Conservation (phyloP, 2,113 vertebrate genomes). For the Phodopus roborovskii region DNA sequence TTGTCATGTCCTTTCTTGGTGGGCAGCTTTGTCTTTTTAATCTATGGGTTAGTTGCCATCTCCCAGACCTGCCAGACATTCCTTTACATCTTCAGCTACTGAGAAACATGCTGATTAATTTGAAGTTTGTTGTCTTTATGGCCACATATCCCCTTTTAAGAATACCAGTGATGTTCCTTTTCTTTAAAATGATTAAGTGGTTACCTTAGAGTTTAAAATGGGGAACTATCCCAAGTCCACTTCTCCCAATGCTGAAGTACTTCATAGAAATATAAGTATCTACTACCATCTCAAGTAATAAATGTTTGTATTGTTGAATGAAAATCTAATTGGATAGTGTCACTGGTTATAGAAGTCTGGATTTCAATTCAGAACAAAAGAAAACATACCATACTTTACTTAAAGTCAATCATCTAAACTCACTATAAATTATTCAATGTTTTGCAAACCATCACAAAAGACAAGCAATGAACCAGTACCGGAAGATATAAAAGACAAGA, state of each 20-base stretch:
- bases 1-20: background rate
- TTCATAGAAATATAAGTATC: background rate
- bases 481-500: background rate
- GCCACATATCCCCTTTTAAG: background rate
- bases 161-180: background rate
- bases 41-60: background rate
- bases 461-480: background rate
- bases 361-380: conserved; percentile 11
- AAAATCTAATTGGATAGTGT: background rate
- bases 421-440: background rate
- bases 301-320: background rate
- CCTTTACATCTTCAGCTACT: background rate
- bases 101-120: background rate
- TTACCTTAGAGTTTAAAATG: background rate
- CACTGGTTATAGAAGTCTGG: background rate
- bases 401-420: background rate
- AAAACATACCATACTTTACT: background rate
- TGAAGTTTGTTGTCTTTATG: background rate
- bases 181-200: background rate
- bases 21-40: background rate
- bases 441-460: background rate
- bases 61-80: too few species aligned
- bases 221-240: background rate
- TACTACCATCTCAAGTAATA: background rate
- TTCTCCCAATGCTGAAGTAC: background rate